phyloP scores from a whole-genome alignment of 2,888 invertebrate species.

The Subacronicta megacephala region DNA sequence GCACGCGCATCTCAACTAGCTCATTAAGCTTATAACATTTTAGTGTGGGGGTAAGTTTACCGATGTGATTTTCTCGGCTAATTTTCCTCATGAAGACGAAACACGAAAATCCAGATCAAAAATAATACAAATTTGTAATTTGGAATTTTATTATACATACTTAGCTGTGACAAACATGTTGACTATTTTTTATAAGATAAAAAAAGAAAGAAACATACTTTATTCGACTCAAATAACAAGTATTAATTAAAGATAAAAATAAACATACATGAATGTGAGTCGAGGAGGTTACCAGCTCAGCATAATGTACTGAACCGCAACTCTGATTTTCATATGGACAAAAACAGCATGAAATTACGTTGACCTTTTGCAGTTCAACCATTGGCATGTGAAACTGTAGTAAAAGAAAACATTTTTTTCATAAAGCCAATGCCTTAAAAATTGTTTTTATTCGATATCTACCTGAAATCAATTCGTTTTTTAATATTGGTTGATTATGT shows the following conservation, averaged over 20 bases:
- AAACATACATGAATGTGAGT: too few relatives aligned
- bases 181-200: too few relatives aligned
- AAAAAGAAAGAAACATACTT: too few relatives aligned
- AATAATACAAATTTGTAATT: too few relatives aligned
- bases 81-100: conserved; percentile 3
- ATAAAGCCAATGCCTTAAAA: neutral
- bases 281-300: too few relatives aligned
- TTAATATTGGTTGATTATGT: conserved; percentile 4
- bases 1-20: conserved; percentile 48
- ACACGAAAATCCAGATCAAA: too few relatives aligned
- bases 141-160: too few relatives aligned
- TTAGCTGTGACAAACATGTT: too few relatives aligned
- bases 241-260: too few relatives aligned
- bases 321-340: too few relatives aligned
- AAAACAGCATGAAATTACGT: neutral
- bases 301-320: too few relatives aligned
- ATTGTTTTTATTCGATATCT: neutral
- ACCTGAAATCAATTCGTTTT: neutral
- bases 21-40: conserved; percentile 11
- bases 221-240: too few relatives aligned
- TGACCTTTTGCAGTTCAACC: conserved; percentile 1
- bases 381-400: neutral
- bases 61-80: conserved; percentile 24
- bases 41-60: conserved; percentile 30
- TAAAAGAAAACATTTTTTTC: neutral